Evolutionary conservation across 92 coral and sea anemone species (phyloP).

Genomic region (Isaurus tuberculatus): DNA sequence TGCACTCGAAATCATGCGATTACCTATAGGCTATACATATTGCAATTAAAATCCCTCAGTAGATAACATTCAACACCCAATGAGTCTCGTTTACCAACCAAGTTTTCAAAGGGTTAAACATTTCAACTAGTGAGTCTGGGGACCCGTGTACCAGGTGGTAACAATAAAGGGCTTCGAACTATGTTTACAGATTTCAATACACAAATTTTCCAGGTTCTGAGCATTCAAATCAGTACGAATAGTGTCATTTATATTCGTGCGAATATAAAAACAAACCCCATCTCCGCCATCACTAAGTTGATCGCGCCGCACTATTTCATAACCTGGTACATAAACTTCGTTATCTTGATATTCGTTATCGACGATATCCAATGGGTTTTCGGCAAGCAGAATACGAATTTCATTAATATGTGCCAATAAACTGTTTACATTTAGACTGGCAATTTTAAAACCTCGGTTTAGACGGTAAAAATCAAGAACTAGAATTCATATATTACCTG

Average conservation of each 20-base stretch:
- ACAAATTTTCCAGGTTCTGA: constrained; percentile 39
- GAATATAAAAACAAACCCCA: constrained; percentile 57
- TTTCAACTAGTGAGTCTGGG: constrained; percentile 50
- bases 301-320: constrained; percentile 41
- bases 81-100: constrained; percentile 49
- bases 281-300: constrained; percentile 41
- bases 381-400: constrained; percentile 23
- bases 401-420: constrained; percentile 38
- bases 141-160: constrained; percentile 58
- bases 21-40: too few species aligned
- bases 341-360: constrained; percentile 20
- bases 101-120: constrained; percentile 45
- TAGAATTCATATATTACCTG: constrained; percentile 12
- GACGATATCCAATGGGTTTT: constrained; percentile 23
- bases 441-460: constrained; percentile 33
- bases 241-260: constrained; percentile 35
- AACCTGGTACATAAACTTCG: constrained; percentile 45
- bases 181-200: constrained; percentile 44
- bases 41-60: constrained; percentile 63
- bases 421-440: constrained; percentile 33
- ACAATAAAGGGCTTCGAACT: constrained; percentile 51
- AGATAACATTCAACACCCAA: constrained; percentile 51
- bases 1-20: too few species aligned
- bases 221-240: constrained; percentile 34
- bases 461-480: constrained; percentile 25